Conservation (phyloP, 2,888 invertebrate species). For the Nymphalis urticae region DNA sequence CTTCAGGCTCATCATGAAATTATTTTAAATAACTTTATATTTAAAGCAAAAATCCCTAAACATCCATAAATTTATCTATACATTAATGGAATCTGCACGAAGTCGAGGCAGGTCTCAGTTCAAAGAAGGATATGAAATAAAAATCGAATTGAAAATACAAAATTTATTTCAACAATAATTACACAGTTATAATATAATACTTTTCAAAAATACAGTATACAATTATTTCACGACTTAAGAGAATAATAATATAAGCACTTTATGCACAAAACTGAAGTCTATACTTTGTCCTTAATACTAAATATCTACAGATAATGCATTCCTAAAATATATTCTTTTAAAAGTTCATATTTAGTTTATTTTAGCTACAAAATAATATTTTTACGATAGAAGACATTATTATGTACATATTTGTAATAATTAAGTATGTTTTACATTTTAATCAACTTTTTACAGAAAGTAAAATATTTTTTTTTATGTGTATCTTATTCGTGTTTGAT, state of each 20-base stretch:
- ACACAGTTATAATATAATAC: slow-evolving; percentile 50
- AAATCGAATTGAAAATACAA: slow-evolving; percentile 41
- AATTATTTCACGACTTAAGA: slow-evolving; percentile 39
- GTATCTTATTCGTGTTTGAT: no score
- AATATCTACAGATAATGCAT: slow-evolving; percentile 10
- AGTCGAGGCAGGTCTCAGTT: no score
- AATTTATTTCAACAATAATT: slow-evolving; percentile 75
- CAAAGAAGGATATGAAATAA: background rate
- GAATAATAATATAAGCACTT: slow-evolving; percentile 11
- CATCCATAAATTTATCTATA: no score
- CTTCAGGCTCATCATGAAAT: no score
- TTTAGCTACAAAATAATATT: slow-evolving; percentile 1
- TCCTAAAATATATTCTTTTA: background rate
- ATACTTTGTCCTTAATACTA: slow-evolving; percentile 13
- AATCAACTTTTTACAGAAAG: background rate
- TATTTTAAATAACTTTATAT: no score
- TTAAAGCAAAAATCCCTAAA: no score
- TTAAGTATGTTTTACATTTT: background rate
- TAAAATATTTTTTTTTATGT: background rate
- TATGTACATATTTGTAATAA: background rate
- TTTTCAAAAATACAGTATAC: slow-evolving; percentile 33
- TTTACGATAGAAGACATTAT: background rate
- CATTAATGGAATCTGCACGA: no score
- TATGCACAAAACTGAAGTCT: slow-evolving; percentile 19
- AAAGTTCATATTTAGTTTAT: background rate